Base-by-base conservation (phyloP, 2,797 vertebrate genomes). In the Diceros bicornis region DNA sequence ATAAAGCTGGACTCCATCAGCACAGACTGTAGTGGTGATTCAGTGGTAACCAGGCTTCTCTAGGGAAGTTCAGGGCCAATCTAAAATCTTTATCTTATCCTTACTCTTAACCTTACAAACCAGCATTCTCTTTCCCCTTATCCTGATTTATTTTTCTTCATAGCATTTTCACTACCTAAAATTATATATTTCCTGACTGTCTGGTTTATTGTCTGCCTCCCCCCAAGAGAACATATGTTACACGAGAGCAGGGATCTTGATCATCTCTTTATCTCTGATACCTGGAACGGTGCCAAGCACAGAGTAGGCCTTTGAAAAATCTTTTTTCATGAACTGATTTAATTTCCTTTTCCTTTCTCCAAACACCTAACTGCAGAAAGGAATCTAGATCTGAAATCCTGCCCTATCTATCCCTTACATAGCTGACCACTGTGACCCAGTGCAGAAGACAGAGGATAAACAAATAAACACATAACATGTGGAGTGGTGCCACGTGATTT, bases 301-400 rank as follows among this genome's bases (percentile, higher is more conserved):
- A 62, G 18, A 84, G 10, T 4, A 61, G 32, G 66, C n/a, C 23
- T 27, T 90, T 82, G n/a, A 86, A 59, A 84, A 78, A 55, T 72
- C 12, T 52, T 72, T 68, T 61, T 78, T 34, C 90, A 86, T 32
- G 17, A 78, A 34, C 34, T 34, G 4, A 47, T 8, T 83, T 89
- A 25, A 44, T 93, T 95, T 89, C 47, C 34, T 68, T 71, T 85
- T 64, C 37, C 32, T 87, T 64, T 86, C 83, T 79, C 57, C 14
- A 75, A 47, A 87, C 14, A 78, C 17, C 12, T 77, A 91, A 81
- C 9, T 41, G 23, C 61, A 92, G 44, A 78, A 89, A 52, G 37
- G 74, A 62, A 74, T 27, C 57, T 32, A 57, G 16, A 50, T 59
- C 68, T 89, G 83, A 47, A 72, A 41, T 83, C 27, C 32, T 89